Evolutionary conservation across 2,113 vertebrate species (phyloP), one percentile per base, ranked within the genome.

Genomic region (Microcebus griseorufus): DNA sequence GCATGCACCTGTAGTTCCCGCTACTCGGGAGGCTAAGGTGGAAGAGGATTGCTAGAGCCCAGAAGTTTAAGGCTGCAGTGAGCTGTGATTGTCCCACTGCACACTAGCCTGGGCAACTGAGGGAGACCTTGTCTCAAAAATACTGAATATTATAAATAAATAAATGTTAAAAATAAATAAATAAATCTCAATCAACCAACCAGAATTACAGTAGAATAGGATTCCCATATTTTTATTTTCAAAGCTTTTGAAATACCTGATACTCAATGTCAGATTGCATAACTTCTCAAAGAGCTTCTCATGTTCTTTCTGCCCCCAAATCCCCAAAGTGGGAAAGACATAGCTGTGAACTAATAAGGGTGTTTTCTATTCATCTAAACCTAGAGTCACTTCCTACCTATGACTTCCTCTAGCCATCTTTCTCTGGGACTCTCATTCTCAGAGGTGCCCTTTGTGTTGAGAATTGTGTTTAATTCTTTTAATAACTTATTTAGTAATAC

Each of bases 331-430:
- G 27, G 16, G 64, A 42, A 95, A 53, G 32, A 45, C 34, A 34
- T 0, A 22, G 4, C 3, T 62, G 9, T 53, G 4, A 39, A 75
- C 16, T 8, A 39, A 2, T 64, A 42, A 53, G 1, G 13, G 23
- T 4, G 12, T 88, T 39, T 34, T 81, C 37, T 20, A 62, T 14
- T 72, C 23, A 58, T 76, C 29, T 45, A 48, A 58, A 10, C 14
- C 12, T 60, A 34, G 9, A 62, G 3, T 69, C 39, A 51, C 22
- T 85, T 90, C 14, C 18, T 95, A 2, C 25, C 17, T 22, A 2
- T 10, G 51, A n/a, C 53, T 95, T 72, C 11, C 53, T 86, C 37
- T 5, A 17, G 10, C 4, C 2, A 45, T n/a, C 7, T 83, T 53
- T 65, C 16, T 45, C 29, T n/a, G 29, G 22, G 0, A 0, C 2